Conservation (phyloP, 2,113 vertebrate genomes). For the Megaleporinus macrocephalus region DNA sequence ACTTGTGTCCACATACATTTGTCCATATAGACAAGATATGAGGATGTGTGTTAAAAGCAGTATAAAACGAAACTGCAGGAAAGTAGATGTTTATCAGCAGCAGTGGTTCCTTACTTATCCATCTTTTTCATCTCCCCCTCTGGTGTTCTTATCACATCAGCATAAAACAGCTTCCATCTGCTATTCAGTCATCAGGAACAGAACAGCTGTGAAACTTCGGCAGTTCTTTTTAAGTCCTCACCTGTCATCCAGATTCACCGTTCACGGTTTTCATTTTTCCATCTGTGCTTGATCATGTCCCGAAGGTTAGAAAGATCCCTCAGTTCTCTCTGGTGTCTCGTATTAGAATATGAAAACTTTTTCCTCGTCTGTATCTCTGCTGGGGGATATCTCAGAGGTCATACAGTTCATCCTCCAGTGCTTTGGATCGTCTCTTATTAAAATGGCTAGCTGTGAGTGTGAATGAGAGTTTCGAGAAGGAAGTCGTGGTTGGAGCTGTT, state of each 20-base stretch:
- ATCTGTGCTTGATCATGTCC: neutral
- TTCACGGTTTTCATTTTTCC: neutral
- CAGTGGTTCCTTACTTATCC: slow-evolving; percentile 65
- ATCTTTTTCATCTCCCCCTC: slow-evolving; percentile 46
- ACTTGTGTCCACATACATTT: no score
- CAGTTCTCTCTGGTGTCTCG: neutral
- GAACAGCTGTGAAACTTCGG: neutral
- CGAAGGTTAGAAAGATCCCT: slow-evolving; percentile 3
- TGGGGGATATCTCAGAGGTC: neutral
- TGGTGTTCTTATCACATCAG: slow-evolving; percentile 21
- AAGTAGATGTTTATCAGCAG: slow-evolving; percentile 11
- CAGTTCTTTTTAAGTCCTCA: neutral
- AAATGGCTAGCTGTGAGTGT: slow-evolving; percentile 22
- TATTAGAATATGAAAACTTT: neutral
- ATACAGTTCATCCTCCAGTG: neutral
- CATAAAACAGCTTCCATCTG: slow-evolving; percentile 36
- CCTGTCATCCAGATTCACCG: neutral
- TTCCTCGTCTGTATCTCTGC: neutral
- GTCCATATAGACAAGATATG: no score
- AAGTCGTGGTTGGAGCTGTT: slow-evolving; percentile 55
- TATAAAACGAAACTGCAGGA: no score
- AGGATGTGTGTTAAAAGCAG: no score
- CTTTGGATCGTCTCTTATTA: slow-evolving; percentile 25
- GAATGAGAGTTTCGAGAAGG: slow-evolving; percentile 43
- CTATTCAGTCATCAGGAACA: neutral